Evolutionary conservation across 2,888 invertebrate genomes (phyloP), one percentile per base, ranked within the genome.

Genomic region (Priapulus caudatus): DNA sequence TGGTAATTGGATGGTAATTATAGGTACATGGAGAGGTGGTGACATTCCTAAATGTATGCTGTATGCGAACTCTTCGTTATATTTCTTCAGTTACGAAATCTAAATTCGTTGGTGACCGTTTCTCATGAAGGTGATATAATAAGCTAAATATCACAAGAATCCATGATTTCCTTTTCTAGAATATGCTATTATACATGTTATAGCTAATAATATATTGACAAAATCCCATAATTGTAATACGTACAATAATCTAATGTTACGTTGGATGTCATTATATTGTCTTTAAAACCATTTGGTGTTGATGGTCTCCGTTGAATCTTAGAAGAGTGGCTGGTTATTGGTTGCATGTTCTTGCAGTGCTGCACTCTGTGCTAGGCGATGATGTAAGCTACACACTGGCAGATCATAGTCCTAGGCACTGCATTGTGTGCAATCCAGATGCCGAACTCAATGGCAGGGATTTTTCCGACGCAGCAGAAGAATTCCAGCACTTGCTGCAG

Each of bases 321-420:
- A n/a, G n/a, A n/a, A n/a, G n/a, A n/a, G n/a, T n/a, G n/a, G n/a
- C n/a, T n/a, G n/a, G n/a, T n/a, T n/a, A n/a, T n/a, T n/a, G n/a
- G n/a, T n/a, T n/a, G n/a, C n/a, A n/a, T n/a, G n/a, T n/a, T 59
- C 48, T 59, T 61, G 48, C 63, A 72, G 74, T 69, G 24, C 56
- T 74, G n/a, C 74, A 75, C 58, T 60, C 63, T 2, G 83, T 86
- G 64, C 83, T 91, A 67, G 82, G 83, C 15, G 83, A 84, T 52
- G 83, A 86, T 65, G 81, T 86, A 71, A 79, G 81, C 23, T 82
- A 83, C 60, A 85, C 84, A 63, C 74, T 93, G 50, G 82, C 86
- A 61, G 90, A 91, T 68, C 93, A 93, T 68, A 84, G 84, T 67
- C 76, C 81, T 1, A 78, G 78, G 47, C 78, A 80, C 55, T 93